Percentiles rank a stretch among this genome's conserved stretches.
Evolutionary conservation across 2,888 invertebrate species (phyloP).

Genomic region (Apodemia hepburni): DNA sequence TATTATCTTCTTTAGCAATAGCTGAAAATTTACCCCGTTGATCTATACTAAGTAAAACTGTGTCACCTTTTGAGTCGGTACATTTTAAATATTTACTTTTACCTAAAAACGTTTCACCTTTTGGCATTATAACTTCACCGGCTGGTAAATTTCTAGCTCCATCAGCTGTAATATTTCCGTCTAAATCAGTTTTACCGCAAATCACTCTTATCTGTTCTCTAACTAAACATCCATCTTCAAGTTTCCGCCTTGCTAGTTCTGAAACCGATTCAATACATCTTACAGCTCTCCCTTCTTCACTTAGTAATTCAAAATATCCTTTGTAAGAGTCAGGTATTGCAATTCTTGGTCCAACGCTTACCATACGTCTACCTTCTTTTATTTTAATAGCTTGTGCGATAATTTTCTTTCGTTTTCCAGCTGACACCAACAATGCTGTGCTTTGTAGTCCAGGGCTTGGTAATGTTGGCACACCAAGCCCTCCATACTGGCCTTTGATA

Average conservation of each 20-base stretch:
- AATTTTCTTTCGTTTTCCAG: conserved; percentile 91
- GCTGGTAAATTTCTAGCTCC: conserved; percentile 88
- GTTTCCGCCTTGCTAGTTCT: conserved; percentile 88
- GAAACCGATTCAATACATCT: conserved; percentile 93
- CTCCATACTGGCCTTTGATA: conserved; percentile 96
- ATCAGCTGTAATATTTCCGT: conserved; percentile 83
- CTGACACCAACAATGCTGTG: conserved; percentile 91
- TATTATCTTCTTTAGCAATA: conserved; percentile 94
- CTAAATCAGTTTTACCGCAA: conserved; percentile 80
- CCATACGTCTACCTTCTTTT: conserved; percentile 91
- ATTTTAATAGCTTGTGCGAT: conserved; percentile 94
- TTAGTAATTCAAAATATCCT: conserved; percentile 96
- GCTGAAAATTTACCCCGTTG: conserved; percentile 96
- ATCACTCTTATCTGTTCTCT: conserved; percentile 88
- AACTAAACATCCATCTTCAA: conserved; percentile 88
- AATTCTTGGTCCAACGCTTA: conserved; percentile 89
- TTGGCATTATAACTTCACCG: conserved; percentile 91
- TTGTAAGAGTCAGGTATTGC: conserved; percentile 94
- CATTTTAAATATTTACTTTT: conserved; percentile 93
- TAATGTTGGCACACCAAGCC: conserved; percentile 92
- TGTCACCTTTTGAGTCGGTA: conserved; percentile 91
- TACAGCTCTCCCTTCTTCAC: conserved; percentile 95
- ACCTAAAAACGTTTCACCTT: conserved; percentile 84
- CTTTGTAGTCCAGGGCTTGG: conserved; percentile 93
- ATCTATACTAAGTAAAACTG: conserved; percentile 90